phyloP scores from a whole-genome alignment of 1,140 invertebrate genomes.

The Calycopis cecrops region DNA sequence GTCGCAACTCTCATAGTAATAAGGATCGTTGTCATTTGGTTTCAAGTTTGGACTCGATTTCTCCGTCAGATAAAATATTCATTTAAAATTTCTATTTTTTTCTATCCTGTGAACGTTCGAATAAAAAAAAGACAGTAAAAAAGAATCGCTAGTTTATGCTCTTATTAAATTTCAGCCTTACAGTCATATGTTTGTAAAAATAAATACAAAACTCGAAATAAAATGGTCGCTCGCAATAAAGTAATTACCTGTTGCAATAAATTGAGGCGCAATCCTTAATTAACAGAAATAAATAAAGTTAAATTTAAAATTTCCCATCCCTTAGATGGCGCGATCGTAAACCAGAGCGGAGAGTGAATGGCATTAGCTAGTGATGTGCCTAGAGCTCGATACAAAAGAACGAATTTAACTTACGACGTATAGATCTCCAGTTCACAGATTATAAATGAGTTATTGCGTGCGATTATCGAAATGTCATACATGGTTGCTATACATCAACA shows the following conservation, averaged over 20 bases:
- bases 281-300: constrained; percentile 10
- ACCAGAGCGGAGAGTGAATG: neutral
- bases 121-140: neutral
- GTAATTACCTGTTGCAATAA: constrained; percentile 9
- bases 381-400: neutral
- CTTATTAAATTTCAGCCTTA: neutral
- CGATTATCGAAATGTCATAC: no score
- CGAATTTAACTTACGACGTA: no score
- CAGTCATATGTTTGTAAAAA: constrained; percentile 7
- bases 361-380: constrained; percentile 6
- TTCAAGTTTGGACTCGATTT: no score
- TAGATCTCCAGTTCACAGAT: no score
- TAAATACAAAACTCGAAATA: constrained; percentile 1
- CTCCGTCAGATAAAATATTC: neutral
- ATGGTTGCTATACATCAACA: no score
- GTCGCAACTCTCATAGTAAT: no score
- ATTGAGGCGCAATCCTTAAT: neutral
- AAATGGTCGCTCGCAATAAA: constrained; percentile 8
- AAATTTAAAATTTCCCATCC: constrained; percentile 9
- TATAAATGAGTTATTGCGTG: no score
- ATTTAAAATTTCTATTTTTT: constrained; percentile 4
- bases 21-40: no score
- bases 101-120: neutral
- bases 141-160: neutral
- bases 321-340: neutral